Percentiles rank a stretch among this genome's conserved stretches.
These are phyloP conservation scores for Hylaeus anthracinus DNA, from an alignment of 1,140 invertebrate species.

Conservation along the genomic window DNA sequence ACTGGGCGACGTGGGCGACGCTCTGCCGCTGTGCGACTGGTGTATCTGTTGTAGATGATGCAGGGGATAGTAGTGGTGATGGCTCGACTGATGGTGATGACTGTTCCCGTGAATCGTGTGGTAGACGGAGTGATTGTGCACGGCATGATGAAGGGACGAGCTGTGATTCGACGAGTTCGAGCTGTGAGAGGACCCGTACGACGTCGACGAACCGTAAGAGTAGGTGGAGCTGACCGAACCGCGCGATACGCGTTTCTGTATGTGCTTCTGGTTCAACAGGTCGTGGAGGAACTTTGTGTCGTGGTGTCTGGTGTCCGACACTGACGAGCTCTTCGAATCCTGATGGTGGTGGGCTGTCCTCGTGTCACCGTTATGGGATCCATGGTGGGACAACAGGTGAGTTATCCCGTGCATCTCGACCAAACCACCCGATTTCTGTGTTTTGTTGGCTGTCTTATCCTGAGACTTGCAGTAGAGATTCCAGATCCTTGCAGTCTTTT, in stretches of 20 bases:
- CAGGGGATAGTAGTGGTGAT: conserved; percentile 60
- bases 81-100: conserved; percentile 59
- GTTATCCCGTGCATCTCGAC: conserved; percentile 73
- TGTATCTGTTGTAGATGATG: conserved; percentile 66
- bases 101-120: conserved; percentile 70
- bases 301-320: conserved; percentile 57
- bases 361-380: conserved; percentile 56
- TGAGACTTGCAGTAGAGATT: no score
- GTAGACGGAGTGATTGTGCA: conserved; percentile 68
- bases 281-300: conserved; percentile 69
- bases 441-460: no score
- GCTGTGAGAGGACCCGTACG: conserved; percentile 69
- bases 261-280: conserved; percentile 62
- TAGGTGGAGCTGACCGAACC: conserved; percentile 76
- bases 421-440: neutral
- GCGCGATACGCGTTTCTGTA: conserved; percentile 65
- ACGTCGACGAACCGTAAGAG: conserved; percentile 69
- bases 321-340: conserved; percentile 52
- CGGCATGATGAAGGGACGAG: conserved; percentile 55
- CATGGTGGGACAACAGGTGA: conserved; percentile 68
- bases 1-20: conserved; percentile 66
- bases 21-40: conserved; percentile 65
- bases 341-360: conserved; percentile 9
- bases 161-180: conserved; percentile 69
- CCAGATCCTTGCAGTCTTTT: no score